These are phyloP conservation scores for Strongylocentrotus purpuratus DNA, from an alignment of 35 echinoderm and acorn worm species.

Conservation along the genomic window DNA sequence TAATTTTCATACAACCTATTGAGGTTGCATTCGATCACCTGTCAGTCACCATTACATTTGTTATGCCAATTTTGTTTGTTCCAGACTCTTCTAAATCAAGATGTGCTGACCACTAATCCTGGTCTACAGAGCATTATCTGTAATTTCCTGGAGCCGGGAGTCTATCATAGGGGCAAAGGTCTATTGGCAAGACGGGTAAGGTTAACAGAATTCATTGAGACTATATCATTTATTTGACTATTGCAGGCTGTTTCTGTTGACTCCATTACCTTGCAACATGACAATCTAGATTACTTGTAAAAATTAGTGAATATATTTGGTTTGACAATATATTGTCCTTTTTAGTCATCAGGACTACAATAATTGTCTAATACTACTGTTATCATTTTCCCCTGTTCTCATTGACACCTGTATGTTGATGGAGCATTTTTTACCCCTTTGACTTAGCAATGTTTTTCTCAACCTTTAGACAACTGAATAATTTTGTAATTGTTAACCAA, in stretches of 20 bases:
- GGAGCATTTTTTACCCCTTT: too few relatives aligned
- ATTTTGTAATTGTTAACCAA: too few relatives aligned
- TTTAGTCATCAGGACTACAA: too few relatives aligned
- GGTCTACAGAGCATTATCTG: constrained; percentile 83
- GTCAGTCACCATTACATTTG: background rate
- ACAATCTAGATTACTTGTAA: too few relatives aligned
- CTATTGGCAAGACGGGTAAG: constrained; percentile 84
- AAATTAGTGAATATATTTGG: too few relatives aligned
- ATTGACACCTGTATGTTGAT: too few relatives aligned
- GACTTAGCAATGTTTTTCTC: background rate
- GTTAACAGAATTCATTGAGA: background rate
- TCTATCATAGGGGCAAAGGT: constrained; percentile 87
- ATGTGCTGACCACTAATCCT: constrained; percentile 70
- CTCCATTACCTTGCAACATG: too few relatives aligned
- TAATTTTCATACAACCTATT: too few relatives aligned
- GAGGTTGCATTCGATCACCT: too few relatives aligned
- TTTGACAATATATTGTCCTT: too few relatives aligned
- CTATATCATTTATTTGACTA: background rate
- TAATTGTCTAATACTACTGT: too few relatives aligned
- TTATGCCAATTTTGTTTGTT: constrained; percentile 29
- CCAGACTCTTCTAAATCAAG: constrained; percentile 79
- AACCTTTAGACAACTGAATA: background rate
- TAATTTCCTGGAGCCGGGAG: constrained; percentile 93
- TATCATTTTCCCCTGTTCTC: too few relatives aligned
- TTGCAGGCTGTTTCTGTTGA: background rate